Conservation (phyloP, 2,888 invertebrate genomes). For the Lochmaea crataegi region DNA sequence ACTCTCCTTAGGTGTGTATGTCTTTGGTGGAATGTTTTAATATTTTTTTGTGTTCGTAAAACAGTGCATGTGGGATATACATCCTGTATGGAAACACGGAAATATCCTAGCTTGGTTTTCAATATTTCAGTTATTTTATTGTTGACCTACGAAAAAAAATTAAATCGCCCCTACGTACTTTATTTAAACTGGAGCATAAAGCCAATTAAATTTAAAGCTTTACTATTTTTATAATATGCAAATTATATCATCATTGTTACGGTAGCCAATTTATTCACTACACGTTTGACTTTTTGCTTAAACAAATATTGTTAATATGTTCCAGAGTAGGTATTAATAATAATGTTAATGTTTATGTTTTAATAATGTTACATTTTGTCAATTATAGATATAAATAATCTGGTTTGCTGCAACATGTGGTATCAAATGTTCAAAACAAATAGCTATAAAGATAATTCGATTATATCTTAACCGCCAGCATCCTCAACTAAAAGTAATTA, state of each 20-base stretch:
- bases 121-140: background rate
- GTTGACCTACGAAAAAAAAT: background rate
- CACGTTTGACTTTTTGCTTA: background rate
- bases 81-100: background rate
- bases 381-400: no score
- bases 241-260: background rate
- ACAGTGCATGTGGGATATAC: background rate
- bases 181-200: background rate
- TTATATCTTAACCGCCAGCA: no score
- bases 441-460: no score
- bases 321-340: background rate
- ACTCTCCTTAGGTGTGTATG: slow-evolving; percentile 48
- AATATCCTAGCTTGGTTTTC: background rate
- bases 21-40: slow-evolving; percentile 13
- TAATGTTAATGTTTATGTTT: no score
- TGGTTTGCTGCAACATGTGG: no score
- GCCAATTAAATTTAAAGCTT: background rate
- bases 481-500: no score
- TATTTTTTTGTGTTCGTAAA: background rate
- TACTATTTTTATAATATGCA: slow-evolving; percentile 1
- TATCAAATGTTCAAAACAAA: no score
- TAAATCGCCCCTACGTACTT: background rate
- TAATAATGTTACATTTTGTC: no score
- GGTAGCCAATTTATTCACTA: background rate
- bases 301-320: background rate